Evolutionary conservation across 2,888 invertebrate species (phyloP).

Genomic region (Drosophila greeni): DNA sequence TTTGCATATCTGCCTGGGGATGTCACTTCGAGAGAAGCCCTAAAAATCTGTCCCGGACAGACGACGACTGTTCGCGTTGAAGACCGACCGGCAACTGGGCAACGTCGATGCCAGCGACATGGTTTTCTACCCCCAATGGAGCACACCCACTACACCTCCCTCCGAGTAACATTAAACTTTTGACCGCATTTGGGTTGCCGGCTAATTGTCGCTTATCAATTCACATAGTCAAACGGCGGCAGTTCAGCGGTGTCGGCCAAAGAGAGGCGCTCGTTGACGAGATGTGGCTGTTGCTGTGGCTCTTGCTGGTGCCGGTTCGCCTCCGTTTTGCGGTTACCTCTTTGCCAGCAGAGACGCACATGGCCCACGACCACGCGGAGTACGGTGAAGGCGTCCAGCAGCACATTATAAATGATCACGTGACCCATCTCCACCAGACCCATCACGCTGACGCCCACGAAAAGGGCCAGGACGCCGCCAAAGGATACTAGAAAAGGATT

Average conservation of each 20-base stretch:
- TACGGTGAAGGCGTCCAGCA: constrained; percentile 44
- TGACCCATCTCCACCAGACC: constrained; percentile 66
- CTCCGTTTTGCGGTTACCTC: constrained; percentile 7
- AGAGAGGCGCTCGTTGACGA: constrained; percentile 35
- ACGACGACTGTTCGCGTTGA: constrained; percentile 51
- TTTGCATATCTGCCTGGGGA: constrained; percentile 29
- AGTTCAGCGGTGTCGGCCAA: constrained; percentile 59
- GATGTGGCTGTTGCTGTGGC: constrained; percentile 9
- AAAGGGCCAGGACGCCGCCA: constrained; percentile 81
- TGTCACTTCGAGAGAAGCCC: constrained; percentile 43
- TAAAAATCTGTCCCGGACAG: constrained; percentile 41
- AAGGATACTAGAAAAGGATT: constrained; percentile 61
- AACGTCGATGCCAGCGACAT: constrained; percentile 28
- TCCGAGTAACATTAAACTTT: constrained; percentile 59
- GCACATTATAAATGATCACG: constrained; percentile 49
- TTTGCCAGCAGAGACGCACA: constrained; percentile 6
- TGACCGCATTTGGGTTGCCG: constrained; percentile 60
- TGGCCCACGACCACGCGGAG: constrained; percentile 25
- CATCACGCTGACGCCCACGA: constrained; percentile 59
- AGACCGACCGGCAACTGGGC: constrained; percentile 54
- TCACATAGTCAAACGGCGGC: constrained; percentile 61
- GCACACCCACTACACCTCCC: constrained; percentile 3
- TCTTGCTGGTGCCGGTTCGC: constrained; percentile 1
- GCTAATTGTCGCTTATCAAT: constrained; percentile 62
- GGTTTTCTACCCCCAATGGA: constrained; percentile 56